Percentiles rank a stretch among this genome's conserved stretches.
Conservation (phyloP, 2,888 invertebrate genomes). For the Agrochola lychnidis region DNA sequence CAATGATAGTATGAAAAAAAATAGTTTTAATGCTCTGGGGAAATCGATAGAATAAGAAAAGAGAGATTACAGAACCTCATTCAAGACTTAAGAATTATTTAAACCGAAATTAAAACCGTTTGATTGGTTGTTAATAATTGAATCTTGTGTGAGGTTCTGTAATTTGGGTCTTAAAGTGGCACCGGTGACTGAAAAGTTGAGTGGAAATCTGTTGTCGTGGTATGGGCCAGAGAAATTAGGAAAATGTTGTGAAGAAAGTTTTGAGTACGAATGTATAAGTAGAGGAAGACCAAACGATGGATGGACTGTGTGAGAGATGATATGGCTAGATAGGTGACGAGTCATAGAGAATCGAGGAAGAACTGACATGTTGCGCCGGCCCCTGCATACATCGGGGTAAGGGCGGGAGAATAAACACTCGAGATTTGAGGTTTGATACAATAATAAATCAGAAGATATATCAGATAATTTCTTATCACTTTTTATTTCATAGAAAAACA, state of each 20-base stretch:
- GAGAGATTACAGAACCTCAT: neutral
- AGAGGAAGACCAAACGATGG: too few species aligned
- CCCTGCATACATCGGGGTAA: neutral
- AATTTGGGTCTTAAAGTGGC: neutral
- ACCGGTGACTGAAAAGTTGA: neutral
- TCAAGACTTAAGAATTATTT: too few species aligned
- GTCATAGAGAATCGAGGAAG: too few species aligned
- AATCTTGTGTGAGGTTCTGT: too few species aligned
- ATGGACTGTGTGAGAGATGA: neutral
- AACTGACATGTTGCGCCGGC: too few species aligned
- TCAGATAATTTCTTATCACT: neutral
- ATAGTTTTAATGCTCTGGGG: neutral
- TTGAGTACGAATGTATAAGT: too few species aligned
- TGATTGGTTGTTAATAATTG: too few species aligned
- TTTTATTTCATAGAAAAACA: constrained; percentile 34
- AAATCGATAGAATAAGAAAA: neutral
- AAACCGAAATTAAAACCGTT: too few species aligned
- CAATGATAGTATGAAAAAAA: constrained; percentile 28
- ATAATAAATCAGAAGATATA: neutral
- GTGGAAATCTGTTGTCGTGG: neutral
- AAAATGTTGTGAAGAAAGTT: neutral
- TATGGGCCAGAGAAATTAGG: neutral
- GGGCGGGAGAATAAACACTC: neutral
- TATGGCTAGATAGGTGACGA: neutral
- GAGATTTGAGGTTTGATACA: neutral